These are phyloP conservation scores for Lordiphosa collinella DNA, from an alignment of 1,140 invertebrate genomes.

Conservation along the genomic window DNA sequence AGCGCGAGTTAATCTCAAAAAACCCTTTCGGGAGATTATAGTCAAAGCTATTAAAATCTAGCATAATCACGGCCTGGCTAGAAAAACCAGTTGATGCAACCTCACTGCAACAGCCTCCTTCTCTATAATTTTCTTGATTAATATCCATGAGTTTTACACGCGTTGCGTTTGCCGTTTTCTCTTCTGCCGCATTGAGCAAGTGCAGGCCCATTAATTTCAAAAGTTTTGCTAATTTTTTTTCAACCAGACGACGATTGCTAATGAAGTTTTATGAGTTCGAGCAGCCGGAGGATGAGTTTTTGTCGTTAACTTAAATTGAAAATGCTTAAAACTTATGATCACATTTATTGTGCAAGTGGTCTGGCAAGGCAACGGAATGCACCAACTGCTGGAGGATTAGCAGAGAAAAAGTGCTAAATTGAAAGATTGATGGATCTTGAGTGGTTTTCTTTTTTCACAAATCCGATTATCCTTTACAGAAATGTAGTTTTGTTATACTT, in stretches of 20 bases:
- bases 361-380: not conserved
- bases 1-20: slow-evolving; percentile 36
- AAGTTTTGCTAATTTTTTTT: slow-evolving; percentile 60
- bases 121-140: slow-evolving; percentile 75
- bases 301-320: slow-evolving; percentile 41
- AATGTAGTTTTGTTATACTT: too few relatives aligned
- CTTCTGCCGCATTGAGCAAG: slow-evolving; percentile 1
- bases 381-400: not conserved
- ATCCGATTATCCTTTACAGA: too few relatives aligned
- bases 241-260: slow-evolving; percentile 33
- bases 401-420: too few relatives aligned
- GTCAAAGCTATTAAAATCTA: slow-evolving; percentile 74
- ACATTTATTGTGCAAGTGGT: not conserved
- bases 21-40: slow-evolving; percentile 68
- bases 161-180: slow-evolving; percentile 4
- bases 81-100: slow-evolving; percentile 36
- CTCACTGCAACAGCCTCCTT: slow-evolving; percentile 15
- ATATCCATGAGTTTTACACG: slow-evolving; percentile 72
- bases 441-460: too few relatives aligned
- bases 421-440: too few relatives aligned
- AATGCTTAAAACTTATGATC: slow-evolving; percentile 29
- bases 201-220: slow-evolving; percentile 61
- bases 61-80: slow-evolving; percentile 53
- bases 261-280: slow-evolving; percentile 63
- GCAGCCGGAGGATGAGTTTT: not conserved